Evolutionary conservation across 2,797 vertebrate species (phyloP).

Genomic region (Ciconia nigra): DNA sequence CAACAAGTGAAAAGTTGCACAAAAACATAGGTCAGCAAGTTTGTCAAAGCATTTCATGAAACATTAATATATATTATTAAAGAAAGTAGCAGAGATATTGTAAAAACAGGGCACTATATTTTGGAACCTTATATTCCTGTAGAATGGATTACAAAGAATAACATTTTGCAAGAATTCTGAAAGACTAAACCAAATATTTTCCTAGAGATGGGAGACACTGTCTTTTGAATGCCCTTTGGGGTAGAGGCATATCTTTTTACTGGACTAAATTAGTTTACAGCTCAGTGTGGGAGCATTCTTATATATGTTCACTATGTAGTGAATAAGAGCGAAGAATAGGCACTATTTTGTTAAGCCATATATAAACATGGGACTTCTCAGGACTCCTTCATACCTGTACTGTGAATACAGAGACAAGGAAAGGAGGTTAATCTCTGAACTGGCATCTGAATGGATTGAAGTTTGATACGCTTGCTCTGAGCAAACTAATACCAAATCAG

Average conservation of each 20-base stretch:
- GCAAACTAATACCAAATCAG: neutral
- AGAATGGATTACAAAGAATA: neutral
- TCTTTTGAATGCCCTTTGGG: neutral
- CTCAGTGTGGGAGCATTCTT: neutral
- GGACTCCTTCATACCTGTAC: neutral
- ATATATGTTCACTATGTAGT: neutral
- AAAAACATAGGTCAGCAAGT: neutral
- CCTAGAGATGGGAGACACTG: neutral
- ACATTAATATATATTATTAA: neutral
- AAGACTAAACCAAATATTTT: neutral
- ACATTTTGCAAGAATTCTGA: neutral
- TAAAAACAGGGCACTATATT: neutral
- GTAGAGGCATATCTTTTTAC: neutral
- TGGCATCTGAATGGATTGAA: neutral
- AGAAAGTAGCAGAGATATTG: neutral
- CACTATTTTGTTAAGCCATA: neutral
- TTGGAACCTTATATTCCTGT: neutral
- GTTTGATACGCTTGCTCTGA: neutral
- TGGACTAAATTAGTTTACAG: neutral
- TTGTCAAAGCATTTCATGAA: neutral
- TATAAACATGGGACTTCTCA: neutral
- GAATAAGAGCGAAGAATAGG: neutral
- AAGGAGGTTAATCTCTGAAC: neutral
- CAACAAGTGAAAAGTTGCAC: neutral
- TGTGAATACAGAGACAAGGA: neutral